Evolutionary conservation across 2,888 invertebrate species (phyloP).

Genomic region (Mythimna impura): DNA sequence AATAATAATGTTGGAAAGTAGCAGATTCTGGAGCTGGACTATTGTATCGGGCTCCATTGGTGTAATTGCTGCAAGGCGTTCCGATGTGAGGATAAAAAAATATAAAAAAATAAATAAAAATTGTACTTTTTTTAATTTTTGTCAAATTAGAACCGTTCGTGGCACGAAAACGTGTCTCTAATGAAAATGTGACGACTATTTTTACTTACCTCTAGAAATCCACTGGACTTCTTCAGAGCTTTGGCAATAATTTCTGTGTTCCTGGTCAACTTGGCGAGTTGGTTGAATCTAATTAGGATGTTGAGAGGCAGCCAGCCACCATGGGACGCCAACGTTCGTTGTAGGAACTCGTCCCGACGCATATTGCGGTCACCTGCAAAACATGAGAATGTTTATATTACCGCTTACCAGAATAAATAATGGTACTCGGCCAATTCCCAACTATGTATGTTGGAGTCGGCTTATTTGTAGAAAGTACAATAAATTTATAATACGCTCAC

Average conservation of each 20-base stretch:
- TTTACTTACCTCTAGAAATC: conserved; percentile 92
- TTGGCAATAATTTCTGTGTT: conserved; percentile 93
- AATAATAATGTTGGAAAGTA: too few relatives aligned
- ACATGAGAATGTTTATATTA: neutral
- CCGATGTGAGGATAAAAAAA: too few relatives aligned
- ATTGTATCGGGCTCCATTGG: too few relatives aligned
- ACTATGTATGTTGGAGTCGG: too few relatives aligned
- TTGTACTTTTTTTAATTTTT: too few relatives aligned
- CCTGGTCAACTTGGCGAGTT: conserved; percentile 93
- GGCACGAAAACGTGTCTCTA: neutral
- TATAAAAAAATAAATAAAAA: too few relatives aligned
- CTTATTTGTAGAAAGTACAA: too few relatives aligned
- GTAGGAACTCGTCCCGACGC: conserved; percentile 97
- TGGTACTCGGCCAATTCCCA: too few relatives aligned
- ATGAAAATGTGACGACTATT: neutral
- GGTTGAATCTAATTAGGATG: conserved; percentile 96
- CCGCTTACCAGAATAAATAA: neutral
- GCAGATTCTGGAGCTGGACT: too few relatives aligned
- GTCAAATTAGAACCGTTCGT: neutral
- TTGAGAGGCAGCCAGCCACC: conserved; percentile 97
- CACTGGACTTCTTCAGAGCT: conserved; percentile 94
- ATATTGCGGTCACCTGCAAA: conserved; percentile 96
- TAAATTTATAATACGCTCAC: too few relatives aligned
- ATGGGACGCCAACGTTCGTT: conserved; percentile 95
- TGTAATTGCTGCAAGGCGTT: too few relatives aligned